Percentiles rank a stretch among this genome's conserved stretches.
phyloP scores from a whole-genome alignment of 2,888 invertebrate genomes.

The Heliconius hortense region DNA sequence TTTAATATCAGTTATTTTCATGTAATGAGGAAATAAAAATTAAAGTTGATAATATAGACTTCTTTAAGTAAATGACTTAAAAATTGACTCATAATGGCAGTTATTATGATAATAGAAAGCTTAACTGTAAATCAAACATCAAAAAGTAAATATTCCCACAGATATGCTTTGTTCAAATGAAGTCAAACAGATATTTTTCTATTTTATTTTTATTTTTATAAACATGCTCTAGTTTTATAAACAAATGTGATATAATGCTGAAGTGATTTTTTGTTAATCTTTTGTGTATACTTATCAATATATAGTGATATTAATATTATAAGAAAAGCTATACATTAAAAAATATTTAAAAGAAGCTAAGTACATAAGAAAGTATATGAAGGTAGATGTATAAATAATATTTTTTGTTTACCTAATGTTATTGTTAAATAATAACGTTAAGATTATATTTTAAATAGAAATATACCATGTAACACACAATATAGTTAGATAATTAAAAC shows the following conservation, averaged over 20 bases:
- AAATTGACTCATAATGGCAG: not conserved
- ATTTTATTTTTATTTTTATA: not conserved
- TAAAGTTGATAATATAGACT: not conserved
- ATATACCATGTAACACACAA: not conserved
- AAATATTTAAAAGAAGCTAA: not conserved
- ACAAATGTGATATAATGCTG: not conserved
- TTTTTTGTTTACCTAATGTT: slow-evolving; percentile 10
- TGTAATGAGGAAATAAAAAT: not conserved
- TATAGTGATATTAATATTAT: not conserved
- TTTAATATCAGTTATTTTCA: not conserved
- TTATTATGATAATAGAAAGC: slow-evolving; percentile 13
- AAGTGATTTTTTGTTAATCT: not conserved
- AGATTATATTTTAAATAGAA: not conserved
- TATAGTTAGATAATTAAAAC: not conserved
- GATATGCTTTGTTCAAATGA: not conserved
- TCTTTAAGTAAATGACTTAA: not conserved
- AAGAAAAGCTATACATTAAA: not conserved
- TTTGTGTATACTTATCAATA: not conserved
- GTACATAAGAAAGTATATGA: not conserved
- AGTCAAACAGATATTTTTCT: not conserved
- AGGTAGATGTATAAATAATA: slow-evolving; percentile 10
- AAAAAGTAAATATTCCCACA: slow-evolving; percentile 9
- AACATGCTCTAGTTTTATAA: not conserved
- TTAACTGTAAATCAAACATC: slow-evolving; percentile 11
- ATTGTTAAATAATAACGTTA: not conserved